These are phyloP conservation scores for Amia ocellicauda DNA, from an alignment of 2,113 vertebrate genomes.

Conservation along the genomic window DNA sequence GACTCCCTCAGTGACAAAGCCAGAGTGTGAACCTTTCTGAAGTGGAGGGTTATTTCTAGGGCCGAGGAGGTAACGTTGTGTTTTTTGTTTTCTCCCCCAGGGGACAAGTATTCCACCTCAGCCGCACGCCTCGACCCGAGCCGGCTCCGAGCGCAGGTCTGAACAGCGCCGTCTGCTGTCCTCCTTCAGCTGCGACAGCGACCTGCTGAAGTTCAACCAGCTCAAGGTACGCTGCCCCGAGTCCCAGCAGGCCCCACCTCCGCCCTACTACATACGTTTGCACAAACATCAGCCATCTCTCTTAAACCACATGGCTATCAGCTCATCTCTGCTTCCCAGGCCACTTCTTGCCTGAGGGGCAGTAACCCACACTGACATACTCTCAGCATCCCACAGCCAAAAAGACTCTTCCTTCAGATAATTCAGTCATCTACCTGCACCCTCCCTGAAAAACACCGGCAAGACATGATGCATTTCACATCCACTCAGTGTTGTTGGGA, in stretches of 20 bases:
- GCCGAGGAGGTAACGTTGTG: background rate
- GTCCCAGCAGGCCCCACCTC: background rate
- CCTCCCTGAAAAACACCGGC: no score
- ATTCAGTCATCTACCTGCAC: no score
- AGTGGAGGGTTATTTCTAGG: no score
- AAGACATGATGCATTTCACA: no score
- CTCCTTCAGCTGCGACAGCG: constrained; percentile 94
- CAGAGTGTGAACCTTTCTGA: no score
- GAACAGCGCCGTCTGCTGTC: constrained; percentile 91
- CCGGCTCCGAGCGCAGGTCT: constrained; percentile 89
- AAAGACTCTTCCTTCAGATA: no score
- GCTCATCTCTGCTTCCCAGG: no score
- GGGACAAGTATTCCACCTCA: constrained; percentile 97
- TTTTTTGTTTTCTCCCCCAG: constrained; percentile 46
- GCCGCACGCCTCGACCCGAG: constrained; percentile 86
- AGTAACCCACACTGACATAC: no score
- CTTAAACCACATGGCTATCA: background rate
- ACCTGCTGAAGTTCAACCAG: constrained; percentile 98
- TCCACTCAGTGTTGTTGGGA: no score
- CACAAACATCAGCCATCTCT: background rate
- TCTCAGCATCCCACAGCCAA: no score
- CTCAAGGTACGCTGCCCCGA: constrained; percentile 76
- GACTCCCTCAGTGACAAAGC: no score
- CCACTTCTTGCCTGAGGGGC: no score
- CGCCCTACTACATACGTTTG: background rate